Evolutionary conservation across 2,888 invertebrate genomes (phyloP).

Genomic region (Eulithis prunata): DNA sequence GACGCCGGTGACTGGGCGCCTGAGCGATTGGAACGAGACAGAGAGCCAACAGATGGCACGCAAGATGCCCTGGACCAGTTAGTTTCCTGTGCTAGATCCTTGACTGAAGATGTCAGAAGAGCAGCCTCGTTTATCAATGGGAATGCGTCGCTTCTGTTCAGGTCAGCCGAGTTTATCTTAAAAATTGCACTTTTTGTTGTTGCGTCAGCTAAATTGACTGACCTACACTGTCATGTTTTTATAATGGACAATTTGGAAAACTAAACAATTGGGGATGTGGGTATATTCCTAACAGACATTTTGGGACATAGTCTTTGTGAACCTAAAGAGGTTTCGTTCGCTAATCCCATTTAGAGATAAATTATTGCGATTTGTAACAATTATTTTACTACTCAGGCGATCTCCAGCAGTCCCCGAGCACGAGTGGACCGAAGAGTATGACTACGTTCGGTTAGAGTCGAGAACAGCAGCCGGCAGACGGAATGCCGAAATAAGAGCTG

Average conservation of each 20-base stretch:
- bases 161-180: constrained; percentile 59
- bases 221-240: too few species aligned
- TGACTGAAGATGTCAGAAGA: constrained; percentile 95
- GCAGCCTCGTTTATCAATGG: constrained; percentile 96
- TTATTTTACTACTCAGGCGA: constrained; percentile 53
- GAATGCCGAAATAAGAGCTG: constrained; percentile 89
- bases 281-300: too few species aligned
- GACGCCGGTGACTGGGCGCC: constrained; percentile 92
- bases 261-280: too few species aligned
- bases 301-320: too few species aligned
- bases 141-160: constrained; percentile 91
- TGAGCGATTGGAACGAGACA: constrained; percentile 83
- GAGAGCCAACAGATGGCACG: constrained; percentile 83
- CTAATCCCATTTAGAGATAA: too few species aligned
- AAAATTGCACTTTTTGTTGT: too few species aligned
- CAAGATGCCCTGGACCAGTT: constrained; percentile 95
- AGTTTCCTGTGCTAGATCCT: constrained; percentile 92
- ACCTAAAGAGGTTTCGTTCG: too few species aligned
- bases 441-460: constrained; percentile 94
- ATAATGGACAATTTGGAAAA: too few species aligned
- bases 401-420: constrained; percentile 73
- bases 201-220: too few species aligned
- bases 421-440: constrained; percentile 93
- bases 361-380: constrained; percentile 1
- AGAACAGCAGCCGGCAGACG: constrained; percentile 88